Conservation (phyloP, 2,888 invertebrate genomes). For the Cryptops parisi region DNA sequence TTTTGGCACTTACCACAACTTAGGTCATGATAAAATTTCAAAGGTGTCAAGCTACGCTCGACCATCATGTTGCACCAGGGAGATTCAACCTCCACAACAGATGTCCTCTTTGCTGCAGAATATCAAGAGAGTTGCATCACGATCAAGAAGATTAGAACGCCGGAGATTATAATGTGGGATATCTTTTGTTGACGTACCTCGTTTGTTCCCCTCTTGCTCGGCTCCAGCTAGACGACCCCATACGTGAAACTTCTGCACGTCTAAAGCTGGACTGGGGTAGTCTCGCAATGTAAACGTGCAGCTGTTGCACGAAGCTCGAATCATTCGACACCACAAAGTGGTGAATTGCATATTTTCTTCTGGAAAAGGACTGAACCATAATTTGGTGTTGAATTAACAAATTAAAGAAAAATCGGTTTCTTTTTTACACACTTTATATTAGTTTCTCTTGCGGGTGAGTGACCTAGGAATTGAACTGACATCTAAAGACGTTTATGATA, state of each 20-base stretch:
- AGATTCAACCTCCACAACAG: constrained; percentile 60
- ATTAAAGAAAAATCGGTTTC: neutral
- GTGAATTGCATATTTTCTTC: constrained; percentile 75
- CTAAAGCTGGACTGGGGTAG: constrained; percentile 84
- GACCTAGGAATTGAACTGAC: no score
- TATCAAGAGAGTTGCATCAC: no score
- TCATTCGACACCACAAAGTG: constrained; percentile 82
- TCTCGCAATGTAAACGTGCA: constrained; percentile 85
- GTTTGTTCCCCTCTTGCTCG: constrained; percentile 60
- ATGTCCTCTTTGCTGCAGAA: constrained; percentile 60
- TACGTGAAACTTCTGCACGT: constrained; percentile 63
- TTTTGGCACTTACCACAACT: constrained; percentile 47
- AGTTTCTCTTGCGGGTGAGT: neutral
- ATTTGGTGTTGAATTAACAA: neutral
- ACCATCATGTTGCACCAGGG: constrained; percentile 73
- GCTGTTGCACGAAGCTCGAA: constrained; percentile 63
- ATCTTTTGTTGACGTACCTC: constrained; percentile 37
- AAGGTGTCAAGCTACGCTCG: constrained; percentile 73
- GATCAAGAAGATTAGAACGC: no score
- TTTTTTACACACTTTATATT: neutral
- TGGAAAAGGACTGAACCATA: constrained; percentile 59
- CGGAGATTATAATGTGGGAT: no score
- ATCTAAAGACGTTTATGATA: no score
- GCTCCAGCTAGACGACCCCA: constrained; percentile 86
- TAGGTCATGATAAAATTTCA: constrained; percentile 96